Evolutionary conservation across 2,113 vertebrate genomes (phyloP).

Genomic region (Potamarius usumacintae): DNA sequence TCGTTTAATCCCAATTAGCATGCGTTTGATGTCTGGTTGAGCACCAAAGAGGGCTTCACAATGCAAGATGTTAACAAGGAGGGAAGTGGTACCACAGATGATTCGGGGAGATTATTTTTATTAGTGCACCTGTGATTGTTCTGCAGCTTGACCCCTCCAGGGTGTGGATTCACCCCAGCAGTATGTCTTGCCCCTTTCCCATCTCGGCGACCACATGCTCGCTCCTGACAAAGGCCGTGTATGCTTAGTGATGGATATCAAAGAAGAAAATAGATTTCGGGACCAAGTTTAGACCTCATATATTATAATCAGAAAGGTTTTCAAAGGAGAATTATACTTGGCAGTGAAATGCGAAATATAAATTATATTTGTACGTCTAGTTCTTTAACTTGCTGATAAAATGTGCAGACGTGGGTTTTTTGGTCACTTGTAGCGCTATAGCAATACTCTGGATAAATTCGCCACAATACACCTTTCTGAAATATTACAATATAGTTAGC

Average conservation of each 20-base stretch:
- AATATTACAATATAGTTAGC: background rate
- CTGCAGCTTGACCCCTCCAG: slow-evolving; percentile 58
- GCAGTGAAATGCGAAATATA: background rate
- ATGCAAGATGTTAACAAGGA: slow-evolving; percentile 69
- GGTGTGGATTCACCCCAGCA: slow-evolving; percentile 56
- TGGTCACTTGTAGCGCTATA: background rate
- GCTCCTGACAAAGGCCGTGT: slow-evolving; percentile 17
- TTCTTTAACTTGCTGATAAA: background rate
- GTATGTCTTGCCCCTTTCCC: slow-evolving; percentile 49
- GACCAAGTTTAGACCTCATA: slow-evolving; percentile 1
- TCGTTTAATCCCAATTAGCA: slow-evolving; percentile 68
- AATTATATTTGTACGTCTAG: background rate
- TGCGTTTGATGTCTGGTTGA: slow-evolving; percentile 69
- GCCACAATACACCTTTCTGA: background rate
- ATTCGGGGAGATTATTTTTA: slow-evolving; percentile 64
- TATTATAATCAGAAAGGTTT: background rate
- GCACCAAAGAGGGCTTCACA: slow-evolving; percentile 58
- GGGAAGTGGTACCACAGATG: slow-evolving; percentile 68
- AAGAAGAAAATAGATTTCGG: slow-evolving; percentile 34
- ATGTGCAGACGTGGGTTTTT: background rate
- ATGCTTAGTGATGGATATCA: slow-evolving; percentile 42
- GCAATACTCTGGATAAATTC: background rate
- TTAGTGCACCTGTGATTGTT: slow-evolving; percentile 67
- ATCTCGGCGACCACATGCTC: slow-evolving; percentile 50
- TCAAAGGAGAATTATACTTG: background rate